Base-by-base conservation (phyloP, 1,140 invertebrate species). In the Drosophila chauvacae region DNA sequence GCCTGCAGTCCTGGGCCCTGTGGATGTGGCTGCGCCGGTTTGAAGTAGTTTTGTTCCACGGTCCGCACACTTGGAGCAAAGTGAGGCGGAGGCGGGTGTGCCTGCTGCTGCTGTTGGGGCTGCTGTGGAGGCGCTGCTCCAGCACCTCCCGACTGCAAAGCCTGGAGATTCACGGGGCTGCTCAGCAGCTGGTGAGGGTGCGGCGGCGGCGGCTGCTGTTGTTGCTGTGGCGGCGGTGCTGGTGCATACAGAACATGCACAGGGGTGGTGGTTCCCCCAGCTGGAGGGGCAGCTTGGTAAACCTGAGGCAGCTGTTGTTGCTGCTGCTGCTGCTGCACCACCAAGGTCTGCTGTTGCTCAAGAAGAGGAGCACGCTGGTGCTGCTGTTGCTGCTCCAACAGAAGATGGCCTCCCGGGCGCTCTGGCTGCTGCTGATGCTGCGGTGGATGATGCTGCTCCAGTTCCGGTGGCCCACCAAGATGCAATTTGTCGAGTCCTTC, bases 21-120 rank as follows among this genome's bases (percentile, higher is more conserved):
- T 60, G 94, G 94, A n/a, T 83, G 83, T 42, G 94, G 94, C 23
- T 92, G 92, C 35, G 92, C 92, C 44, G 94, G 93, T 63, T 94
- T 93, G 74, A 94, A 95, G 66, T 94, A 95, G 20, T 93, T 94
- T 69, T 94, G 93, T 80, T 95, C 94, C 7, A 95, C 94, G 62
- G 94, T 93, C 62, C 94, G 94, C 37, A 94, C 91, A 4, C 93
- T 94, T 2, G 94, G 93, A 2, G 93, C 93, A 35, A 79, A 86
- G 68, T 65, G 71, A 18, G 50, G 66, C 53, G 65, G 73, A 35
- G 51, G 66, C 28, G 60, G 70, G 51, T 63, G 76, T 14, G 45
- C 63, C 18, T 51, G 71, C 37, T 59, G 76, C 10, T 78, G 48
- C 48, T 51, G 76, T 13, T 79, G 77, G 14, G 44, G 57, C 13